phyloP scores from a whole-genome alignment of 1,140 invertebrate species.

The Melitaea cinxia region DNA sequence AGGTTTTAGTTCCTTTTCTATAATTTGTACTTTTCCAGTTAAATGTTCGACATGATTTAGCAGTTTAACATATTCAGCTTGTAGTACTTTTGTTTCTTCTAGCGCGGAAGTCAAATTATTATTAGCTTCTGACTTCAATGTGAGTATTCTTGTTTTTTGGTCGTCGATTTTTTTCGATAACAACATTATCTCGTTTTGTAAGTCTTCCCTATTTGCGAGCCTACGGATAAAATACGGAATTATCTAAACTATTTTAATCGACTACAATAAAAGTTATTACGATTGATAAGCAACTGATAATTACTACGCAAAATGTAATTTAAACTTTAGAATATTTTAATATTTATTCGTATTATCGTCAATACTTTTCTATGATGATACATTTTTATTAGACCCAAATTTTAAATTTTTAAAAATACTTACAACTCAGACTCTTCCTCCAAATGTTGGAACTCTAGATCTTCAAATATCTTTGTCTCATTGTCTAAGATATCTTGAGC shows the following conservation, averaged over 20 bases:
- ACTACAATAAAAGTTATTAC: neutral
- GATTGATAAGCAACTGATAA: too few relatives aligned
- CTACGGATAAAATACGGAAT: conserved; percentile 58
- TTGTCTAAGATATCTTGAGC: conserved; percentile 87
- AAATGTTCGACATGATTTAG: conserved; percentile 85
- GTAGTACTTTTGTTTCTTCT: conserved; percentile 85
- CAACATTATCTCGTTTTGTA: conserved; percentile 89
- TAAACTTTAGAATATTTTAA: too few relatives aligned
- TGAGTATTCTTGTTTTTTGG: conserved; percentile 84
- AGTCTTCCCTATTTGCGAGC: conserved; percentile 90
- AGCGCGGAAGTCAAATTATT: conserved; percentile 83
- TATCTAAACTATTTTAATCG: neutral
- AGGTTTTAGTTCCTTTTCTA: conserved; percentile 84
- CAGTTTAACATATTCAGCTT: conserved; percentile 84
- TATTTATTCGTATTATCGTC: too few relatives aligned
- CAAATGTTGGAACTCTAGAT: conserved; percentile 95
- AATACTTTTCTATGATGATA: too few relatives aligned
- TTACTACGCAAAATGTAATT: too few relatives aligned
- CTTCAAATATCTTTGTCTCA: conserved; percentile 92
- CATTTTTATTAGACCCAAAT: too few relatives aligned
- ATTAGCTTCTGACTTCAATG: conserved; percentile 85
- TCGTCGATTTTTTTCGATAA: conserved; percentile 85
- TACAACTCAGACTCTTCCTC: conserved; percentile 93
- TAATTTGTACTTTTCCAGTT: conserved; percentile 80
- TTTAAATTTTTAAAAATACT: conserved; percentile 41